Base-by-base conservation (phyloP, 2,888 invertebrate species). In the Phortica magna region DNA sequence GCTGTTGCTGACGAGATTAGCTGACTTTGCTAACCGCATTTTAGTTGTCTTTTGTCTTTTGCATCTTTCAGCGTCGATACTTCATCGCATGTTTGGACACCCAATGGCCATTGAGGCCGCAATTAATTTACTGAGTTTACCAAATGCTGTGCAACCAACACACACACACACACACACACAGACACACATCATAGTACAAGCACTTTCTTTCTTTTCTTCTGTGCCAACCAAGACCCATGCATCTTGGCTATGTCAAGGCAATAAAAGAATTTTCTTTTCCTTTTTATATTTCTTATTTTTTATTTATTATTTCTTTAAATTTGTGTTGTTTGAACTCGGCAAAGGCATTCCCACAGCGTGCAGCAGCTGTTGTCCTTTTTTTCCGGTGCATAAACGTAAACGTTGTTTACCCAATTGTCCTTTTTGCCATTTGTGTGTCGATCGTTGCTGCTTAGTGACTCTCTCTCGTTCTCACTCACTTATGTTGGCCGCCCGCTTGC, bases 311-410 rank as follows among this genome's bases (percentile, higher is more conserved):
- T 31, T 31, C 31, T 31, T 31, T 31, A 0, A 31, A 31, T 31
- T 31, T 31, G 31, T 31, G 3, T 31, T 31, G 31, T 17, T 10
- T 1, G 12, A 61, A 41, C 19, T n/a, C 12, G 7, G 22, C 53
- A 53, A 22, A 19, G 7, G 70, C 70, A 70, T 22, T 48, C 41
- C 48, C 14, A 70, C 53, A 67, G 42, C n/a, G 42, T 53, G 70
- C 53, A 48, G 70, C 70, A 70, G 70, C 43, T 70, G 70, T 70
- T 53, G 53, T 70, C 48, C 48, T 70, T 70, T 70, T 59, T 70
- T 70, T 10, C 19, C n/a, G 7, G 2, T 17, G 17, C 59, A 53
- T 53, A 41, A 65, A n/a, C 31, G 39, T 64, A 31, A 7, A 59
- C 41, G 39, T 70, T 70, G 53, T 53, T 48, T 70, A 22, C 53